Evolutionary conservation across 2,113 vertebrate genomes (phyloP).

Genomic region (Xiphorhynchus elegans): DNA sequence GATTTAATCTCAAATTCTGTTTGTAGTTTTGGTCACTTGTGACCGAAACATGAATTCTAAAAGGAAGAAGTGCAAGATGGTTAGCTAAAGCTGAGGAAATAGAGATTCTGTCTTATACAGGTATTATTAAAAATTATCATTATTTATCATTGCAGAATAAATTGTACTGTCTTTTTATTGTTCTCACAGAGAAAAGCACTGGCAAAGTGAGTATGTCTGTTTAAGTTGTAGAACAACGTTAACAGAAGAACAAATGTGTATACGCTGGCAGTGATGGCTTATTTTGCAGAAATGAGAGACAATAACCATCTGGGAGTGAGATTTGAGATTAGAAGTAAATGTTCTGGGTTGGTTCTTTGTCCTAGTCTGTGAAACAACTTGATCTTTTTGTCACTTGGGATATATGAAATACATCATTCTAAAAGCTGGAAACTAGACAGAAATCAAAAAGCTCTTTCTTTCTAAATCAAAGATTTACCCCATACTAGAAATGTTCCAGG

Average conservation of each 20-base stretch:
- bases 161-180: neutral
- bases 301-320: neutral
- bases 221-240: neutral
- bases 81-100: neutral
- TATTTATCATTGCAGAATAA: neutral
- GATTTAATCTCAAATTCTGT: neutral
- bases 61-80: neutral
- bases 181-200: neutral
- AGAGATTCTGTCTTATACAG: neutral
- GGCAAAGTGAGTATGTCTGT: neutral
- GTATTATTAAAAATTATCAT: neutral
- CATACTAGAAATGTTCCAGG: neutral
- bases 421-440: neutral
- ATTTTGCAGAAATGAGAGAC: neutral
- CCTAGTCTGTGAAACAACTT: neutral
- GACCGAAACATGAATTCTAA: neutral
- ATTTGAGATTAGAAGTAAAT: neutral
- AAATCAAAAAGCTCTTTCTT: neutral
- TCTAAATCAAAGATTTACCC: neutral
- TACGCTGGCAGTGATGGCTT: neutral
- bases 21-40: neutral
- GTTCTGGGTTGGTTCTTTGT: neutral
- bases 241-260: constrained; percentile 3
- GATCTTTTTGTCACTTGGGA: neutral
- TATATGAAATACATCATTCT: neutral